Evolutionary conservation across 2,888 invertebrate genomes (phyloP).

Genomic region (Mythimna ferrago): DNA sequence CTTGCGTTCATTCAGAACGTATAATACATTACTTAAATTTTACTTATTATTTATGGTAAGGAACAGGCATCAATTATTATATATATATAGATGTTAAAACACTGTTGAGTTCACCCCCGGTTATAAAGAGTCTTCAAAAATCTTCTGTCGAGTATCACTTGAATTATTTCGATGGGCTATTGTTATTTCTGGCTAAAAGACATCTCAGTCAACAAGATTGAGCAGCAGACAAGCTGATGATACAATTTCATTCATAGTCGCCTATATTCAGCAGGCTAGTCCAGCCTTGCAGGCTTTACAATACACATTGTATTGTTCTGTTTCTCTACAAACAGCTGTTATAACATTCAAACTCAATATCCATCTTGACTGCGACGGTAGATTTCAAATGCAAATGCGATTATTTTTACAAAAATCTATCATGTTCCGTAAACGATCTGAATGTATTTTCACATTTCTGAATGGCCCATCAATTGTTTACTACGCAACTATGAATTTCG

Average conservation of each 20-base stretch:
- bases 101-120: conserved; percentile 3
- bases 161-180: not conserved
- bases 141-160: conserved; percentile 30
- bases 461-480: conserved; percentile 33
- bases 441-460: conserved; percentile 16
- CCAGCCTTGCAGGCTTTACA: not conserved
- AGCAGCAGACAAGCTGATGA: conserved; percentile 9
- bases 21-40: not conserved
- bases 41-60: not conserved
- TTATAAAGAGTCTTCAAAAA: conserved; percentile 19
- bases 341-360: conserved; percentile 11
- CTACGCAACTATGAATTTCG: conserved; percentile 46
- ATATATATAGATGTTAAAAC: conserved; percentile 5
- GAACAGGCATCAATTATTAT: not conserved
- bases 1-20: not conserved
- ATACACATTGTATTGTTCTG: conserved; percentile 20
- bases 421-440: not conserved
- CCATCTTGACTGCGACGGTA: not conserved
- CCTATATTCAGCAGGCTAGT: conserved; percentile 10
- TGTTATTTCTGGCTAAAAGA: not conserved
- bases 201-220: not conserved
- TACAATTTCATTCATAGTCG: conserved; percentile 13
- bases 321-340: conserved; percentile 12
- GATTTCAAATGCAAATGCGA: not conserved
- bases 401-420: conserved; percentile 5